Evolutionary conservation across 2,113 vertebrate genomes (phyloP).

Genomic region (Neolamprologus caudopunctatus): DNA sequence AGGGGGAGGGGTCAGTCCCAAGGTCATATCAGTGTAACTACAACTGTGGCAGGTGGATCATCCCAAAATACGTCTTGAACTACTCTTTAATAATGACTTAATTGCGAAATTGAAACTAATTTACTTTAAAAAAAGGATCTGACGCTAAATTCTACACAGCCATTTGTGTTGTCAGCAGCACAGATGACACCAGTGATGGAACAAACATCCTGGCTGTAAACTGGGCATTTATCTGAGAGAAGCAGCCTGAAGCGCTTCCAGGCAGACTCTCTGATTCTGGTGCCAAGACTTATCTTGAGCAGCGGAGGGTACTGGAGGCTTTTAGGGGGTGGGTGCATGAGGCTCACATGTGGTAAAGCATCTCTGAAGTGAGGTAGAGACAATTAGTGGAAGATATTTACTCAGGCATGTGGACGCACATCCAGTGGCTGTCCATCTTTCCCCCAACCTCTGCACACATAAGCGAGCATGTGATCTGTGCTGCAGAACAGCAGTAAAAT

Average conservation of each 20-base stretch:
- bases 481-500: neutral
- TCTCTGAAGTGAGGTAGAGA: slow-evolving; percentile 43
- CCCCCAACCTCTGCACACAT: neutral
- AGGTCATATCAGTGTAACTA: slow-evolving; percentile 13
- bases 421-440: neutral
- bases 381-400: slow-evolving; percentile 22
- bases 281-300: slow-evolving; percentile 49
- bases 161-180: neutral
- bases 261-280: slow-evolving; percentile 11
- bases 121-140: neutral
- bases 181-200: neutral
- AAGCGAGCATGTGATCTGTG: neutral
- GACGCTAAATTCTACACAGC: neutral
- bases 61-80: neutral
- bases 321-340: slow-evolving; percentile 12
- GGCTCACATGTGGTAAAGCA: slow-evolving; percentile 38
- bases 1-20: neutral
- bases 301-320: neutral
- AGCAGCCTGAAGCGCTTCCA: slow-evolving; percentile 32
- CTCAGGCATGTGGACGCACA: neutral
- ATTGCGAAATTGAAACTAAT: rapidly evolving
- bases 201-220: neutral
- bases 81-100: neutral
- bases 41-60: neutral
- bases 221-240: slow-evolving; percentile 28